phyloP scores from a whole-genome alignment of 2,888 invertebrate genomes.

The Tenthredo amoena region DNA sequence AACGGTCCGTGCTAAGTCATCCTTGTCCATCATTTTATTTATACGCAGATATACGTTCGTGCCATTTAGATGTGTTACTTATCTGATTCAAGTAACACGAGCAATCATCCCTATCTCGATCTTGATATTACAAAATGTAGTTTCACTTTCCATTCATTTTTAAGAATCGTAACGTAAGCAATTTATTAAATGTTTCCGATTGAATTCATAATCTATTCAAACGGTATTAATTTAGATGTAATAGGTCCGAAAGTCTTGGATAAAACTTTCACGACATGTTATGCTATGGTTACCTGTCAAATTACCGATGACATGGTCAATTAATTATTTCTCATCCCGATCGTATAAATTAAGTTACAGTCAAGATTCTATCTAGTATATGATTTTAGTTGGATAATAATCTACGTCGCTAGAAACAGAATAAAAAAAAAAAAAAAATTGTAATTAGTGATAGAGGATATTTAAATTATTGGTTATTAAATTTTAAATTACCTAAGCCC shows the following conservation, averaged over 20 bases:
- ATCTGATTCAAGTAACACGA: conserved; percentile 26
- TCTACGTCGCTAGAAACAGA: background rate
- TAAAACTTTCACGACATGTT: conserved; percentile 11
- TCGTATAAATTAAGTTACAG: background rate
- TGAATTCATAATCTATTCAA: background rate
- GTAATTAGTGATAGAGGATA: background rate
- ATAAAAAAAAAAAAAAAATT: background rate
- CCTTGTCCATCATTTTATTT: conserved; percentile 16
- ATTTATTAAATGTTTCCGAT: background rate
- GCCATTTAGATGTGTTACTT: background rate
- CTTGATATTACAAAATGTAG: conserved; percentile 20
- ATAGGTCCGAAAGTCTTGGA: background rate
- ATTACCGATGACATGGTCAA: conserved; percentile 8
- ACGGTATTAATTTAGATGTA: conserved; percentile 5
- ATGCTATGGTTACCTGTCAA: background rate
- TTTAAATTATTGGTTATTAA: conserved; percentile 8
- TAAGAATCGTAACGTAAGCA: background rate
- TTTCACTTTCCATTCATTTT: conserved; percentile 36
- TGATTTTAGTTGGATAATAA: conserved; percentile 6
- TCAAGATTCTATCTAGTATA: background rate
- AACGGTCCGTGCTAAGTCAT: conserved; percentile 14
- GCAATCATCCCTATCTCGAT: conserved; percentile 29
- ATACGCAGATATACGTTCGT: background rate
- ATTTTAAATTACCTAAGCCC: background rate
- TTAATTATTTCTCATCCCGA: background rate